Evolutionary conservation across 2,797 vertebrate species (phyloP).

Genomic region (Lepilemur septentrionalis): DNA sequence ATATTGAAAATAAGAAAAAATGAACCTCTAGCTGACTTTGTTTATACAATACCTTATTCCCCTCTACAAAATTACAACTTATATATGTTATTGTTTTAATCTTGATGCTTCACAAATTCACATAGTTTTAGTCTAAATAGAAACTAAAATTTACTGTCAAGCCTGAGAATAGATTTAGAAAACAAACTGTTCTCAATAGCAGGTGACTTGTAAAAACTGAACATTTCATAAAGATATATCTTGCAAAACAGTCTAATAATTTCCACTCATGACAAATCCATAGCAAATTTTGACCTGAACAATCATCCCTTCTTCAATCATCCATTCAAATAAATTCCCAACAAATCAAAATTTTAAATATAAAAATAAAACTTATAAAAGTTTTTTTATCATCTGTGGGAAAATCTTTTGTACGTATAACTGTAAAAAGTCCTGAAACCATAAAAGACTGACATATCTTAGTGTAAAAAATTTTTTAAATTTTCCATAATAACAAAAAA

Average conservation of each 20-base stretch:
- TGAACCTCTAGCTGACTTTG: background rate
- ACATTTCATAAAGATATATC: background rate
- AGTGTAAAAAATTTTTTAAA: background rate
- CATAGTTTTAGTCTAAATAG: background rate
- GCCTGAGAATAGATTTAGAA: background rate
- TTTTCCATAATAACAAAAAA: background rate
- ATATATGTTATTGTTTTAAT: background rate
- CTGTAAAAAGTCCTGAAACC: background rate
- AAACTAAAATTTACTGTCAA: conserved; percentile 8
- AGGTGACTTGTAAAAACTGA: background rate
- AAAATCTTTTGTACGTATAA: background rate
- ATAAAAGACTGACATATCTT: background rate
- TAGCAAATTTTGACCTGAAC: background rate
- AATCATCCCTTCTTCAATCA: background rate
- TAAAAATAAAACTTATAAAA: background rate
- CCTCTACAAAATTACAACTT: background rate
- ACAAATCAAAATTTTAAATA: conserved; percentile 6
- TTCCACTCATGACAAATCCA: background rate
- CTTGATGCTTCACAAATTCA: background rate
- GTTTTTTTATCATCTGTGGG: background rate
- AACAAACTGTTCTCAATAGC: background rate
- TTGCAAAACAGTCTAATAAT: background rate
- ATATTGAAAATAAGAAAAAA: conserved; percentile 34
- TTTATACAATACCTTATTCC: background rate
- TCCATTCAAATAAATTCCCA: background rate